Evolutionary conservation across 1,140 invertebrate species (phyloP), one percentile per base, ranked within the genome.

Genomic region (Limonius californicus): DNA sequence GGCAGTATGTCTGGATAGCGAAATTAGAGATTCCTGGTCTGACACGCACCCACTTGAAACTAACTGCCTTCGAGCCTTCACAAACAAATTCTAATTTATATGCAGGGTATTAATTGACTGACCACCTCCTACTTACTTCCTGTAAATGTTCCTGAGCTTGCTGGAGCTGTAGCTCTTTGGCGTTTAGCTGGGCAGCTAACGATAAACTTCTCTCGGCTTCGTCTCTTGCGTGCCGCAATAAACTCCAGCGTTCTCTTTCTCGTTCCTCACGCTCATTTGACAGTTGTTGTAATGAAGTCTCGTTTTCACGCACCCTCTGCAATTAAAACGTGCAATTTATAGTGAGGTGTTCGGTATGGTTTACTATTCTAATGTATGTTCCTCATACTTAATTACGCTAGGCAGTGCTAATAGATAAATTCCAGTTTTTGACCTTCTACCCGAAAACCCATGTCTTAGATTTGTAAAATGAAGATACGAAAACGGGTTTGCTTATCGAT

Each of bases 171-270:
- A 90, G 82, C 72, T 96, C 93, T 68, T 91, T 85, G 23, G 89
- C 85, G 65, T 91, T 92, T 2, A 95, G 83, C 71, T 93, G 91
- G 18, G 92, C 88, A 11, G 91, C 91, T 8, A 95, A 81, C 57
- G 89, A 86, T 55, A 95, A 82, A 14, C 90, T 91, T 61, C 92
- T 79, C 78, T 97, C 93, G 0, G 92, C 89, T 67, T 95, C 92
- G 73, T 95, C 93, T 30, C 91, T 81, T 0, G 93, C 93, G 70
- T 93, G 91, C 68, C 90, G 86, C 63, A 95, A 75, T 54, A 96
- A 81, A 66, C 89, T 91, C 84, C 92, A 95, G 35, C 92, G 85
- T 74, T 96, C 93, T 18, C 91, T 81, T 73, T 96, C 94, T 0
- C 89, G 80, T 69, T 94, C 91, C 0, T 93, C 91, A 0, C 91